phyloP scores from a whole-genome alignment of 2,113 vertebrate genomes.

The Dicerorhinus sumatrensis region DNA sequence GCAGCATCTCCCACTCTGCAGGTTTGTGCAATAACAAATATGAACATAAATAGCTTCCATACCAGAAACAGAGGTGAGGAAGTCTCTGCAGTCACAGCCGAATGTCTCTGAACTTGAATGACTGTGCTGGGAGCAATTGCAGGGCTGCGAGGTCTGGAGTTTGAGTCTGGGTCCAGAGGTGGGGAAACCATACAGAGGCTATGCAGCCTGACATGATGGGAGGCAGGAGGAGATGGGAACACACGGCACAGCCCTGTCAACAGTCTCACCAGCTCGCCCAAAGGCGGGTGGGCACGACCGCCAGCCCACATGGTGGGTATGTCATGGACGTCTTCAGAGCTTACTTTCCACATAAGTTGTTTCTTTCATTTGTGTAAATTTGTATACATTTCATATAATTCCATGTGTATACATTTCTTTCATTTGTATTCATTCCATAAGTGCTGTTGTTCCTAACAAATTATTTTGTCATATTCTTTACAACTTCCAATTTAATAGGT shows the following conservation, averaged over 20 bases:
- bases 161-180: too few species aligned
- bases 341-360: fast-evolving
- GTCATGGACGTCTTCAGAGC: background rate
- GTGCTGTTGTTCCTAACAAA: background rate
- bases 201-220: fast-evolving
- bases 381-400: background rate
- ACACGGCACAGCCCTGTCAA: fast-evolving
- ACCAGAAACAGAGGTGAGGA: background rate
- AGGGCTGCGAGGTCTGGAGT: too few species aligned
- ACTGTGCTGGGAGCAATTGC: fast-evolving
- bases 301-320: fast-evolving
- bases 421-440: background rate
- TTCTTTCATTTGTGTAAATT: too few species aligned
- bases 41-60: background rate
- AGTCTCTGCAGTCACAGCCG: background rate
- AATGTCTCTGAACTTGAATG: background rate
- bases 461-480: background rate
- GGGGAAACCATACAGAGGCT: fast-evolving
- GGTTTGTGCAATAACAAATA: background rate
- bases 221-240: fast-evolving
- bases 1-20: background rate
- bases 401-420: background rate
- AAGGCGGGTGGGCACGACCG: fast-evolving
- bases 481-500: background rate
- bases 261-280: fast-evolving